Conservation (phyloP, 2,113 vertebrate species). For the Rhea americana region DNA sequence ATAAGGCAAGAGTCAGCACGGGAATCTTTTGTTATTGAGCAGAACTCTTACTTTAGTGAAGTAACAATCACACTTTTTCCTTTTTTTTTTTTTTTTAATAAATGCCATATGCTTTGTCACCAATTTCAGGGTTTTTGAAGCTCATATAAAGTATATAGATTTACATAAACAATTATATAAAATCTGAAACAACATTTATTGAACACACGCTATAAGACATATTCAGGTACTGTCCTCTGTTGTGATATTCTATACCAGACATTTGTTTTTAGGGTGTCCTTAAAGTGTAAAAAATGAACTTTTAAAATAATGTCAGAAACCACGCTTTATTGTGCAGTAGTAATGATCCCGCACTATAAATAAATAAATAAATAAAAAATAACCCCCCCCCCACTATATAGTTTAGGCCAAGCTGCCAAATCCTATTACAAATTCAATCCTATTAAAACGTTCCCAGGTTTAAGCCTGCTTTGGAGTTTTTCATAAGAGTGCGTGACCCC, state of each 20-base stretch:
- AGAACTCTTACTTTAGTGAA: constrained; percentile 14
- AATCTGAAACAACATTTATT: background rate
- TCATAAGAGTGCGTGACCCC: constrained; percentile 80
- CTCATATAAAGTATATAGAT: constrained; percentile 8
- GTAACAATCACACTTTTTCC: background rate
- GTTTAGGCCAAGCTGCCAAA: constrained; percentile 83
- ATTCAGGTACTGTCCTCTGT: background rate
- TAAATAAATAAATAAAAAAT: background rate
- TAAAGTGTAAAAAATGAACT: constrained; percentile 34
- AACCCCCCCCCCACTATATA: constrained; percentile 51
- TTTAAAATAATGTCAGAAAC: background rate
- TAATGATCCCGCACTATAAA: constrained; percentile 20
- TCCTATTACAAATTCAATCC: constrained; percentile 89
- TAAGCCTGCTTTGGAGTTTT: constrained; percentile 88
- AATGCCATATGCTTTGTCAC: background rate
- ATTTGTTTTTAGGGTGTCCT: background rate
- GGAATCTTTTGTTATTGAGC: constrained; percentile 35
- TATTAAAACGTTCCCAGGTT: constrained; percentile 88
- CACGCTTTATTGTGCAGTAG: constrained; percentile 4
- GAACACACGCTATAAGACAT: background rate
- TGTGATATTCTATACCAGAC: background rate
- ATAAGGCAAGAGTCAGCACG: constrained; percentile 27
- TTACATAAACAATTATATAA: constrained; percentile 17
- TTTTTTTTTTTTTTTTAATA: constrained; percentile 6
- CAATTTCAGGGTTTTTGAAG: constrained; percentile 11